Conservation (phyloP, 2,113 vertebrate species). For the Ammospiza nelsoni region DNA sequence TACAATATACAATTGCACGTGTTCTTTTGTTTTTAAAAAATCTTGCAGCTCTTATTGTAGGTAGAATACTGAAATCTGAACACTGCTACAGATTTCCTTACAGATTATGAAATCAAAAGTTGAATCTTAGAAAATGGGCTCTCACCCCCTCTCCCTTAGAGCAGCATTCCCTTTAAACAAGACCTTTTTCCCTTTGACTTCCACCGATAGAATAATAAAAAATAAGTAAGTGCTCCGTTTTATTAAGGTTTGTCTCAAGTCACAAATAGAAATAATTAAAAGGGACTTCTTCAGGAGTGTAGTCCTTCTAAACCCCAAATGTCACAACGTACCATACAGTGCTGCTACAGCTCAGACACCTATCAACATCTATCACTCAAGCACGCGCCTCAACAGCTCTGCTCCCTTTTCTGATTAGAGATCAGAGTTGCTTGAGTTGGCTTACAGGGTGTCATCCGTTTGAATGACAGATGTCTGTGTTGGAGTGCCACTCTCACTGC, state of each 20-base stretch:
- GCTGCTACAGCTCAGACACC: conserved; percentile 57
- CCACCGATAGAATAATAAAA: not conserved
- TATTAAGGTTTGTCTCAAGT: not conserved
- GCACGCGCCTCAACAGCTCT: conserved; percentile 55
- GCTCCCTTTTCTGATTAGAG: conserved; percentile 79
- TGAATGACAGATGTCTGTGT: conserved; percentile 80
- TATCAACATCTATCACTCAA: conserved; percentile 73
- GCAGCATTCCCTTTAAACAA: conserved; percentile 1
- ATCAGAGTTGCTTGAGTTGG: conserved; percentile 79
- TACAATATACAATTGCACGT: not conserved
- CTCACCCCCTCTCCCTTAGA: conserved; percentile 9
- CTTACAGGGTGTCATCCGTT: conserved; percentile 75
- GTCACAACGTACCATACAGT: conserved; percentile 26
- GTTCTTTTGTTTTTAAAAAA: conserved; percentile 22
- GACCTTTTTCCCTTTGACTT: conserved; percentile 13
- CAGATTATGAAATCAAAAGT: conserved; percentile 32
- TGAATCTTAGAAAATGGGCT: conserved; percentile 32
- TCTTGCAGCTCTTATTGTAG: not conserved
- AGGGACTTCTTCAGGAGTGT: conserved; percentile 33
- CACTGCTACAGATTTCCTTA: conserved; percentile 12
- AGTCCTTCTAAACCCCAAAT: conserved; percentile 52
- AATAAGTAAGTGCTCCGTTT: not conserved
- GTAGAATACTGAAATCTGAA: conserved; percentile 15
- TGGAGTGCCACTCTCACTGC: conserved; percentile 65
- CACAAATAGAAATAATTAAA: conserved; percentile 63